Conservation (phyloP, 2,888 invertebrate genomes). For the Melieria picta region DNA sequence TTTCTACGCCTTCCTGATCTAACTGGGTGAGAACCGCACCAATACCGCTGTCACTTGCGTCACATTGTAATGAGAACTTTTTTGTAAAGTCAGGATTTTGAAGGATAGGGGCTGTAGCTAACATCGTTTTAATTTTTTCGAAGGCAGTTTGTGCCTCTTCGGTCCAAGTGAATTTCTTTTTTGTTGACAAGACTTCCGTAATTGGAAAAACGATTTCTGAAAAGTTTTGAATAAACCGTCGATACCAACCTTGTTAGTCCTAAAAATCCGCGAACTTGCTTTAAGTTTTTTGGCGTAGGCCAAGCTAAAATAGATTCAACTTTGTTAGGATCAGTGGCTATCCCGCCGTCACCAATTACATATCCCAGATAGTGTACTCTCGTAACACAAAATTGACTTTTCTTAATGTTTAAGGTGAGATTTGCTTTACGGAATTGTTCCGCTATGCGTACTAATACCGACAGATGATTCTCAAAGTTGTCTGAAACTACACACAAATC, state of each 20-base stretch:
- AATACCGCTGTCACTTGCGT: no score
- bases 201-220: neutral
- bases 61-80: no score
- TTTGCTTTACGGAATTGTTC: slow-evolving; percentile 18
- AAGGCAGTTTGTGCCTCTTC: no score
- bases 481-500: slow-evolving; percentile 6
- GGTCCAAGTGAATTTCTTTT: no score
- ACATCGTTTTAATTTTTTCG: no score
- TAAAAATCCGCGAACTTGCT: slow-evolving; percentile 43
- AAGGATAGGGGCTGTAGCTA: no score
- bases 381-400: slow-evolving; percentile 40
- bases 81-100: no score
- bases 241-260: slow-evolving; percentile 45
- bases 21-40: no score
- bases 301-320: slow-evolving; percentile 33
- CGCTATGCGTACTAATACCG: slow-evolving; percentile 7
- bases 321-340: slow-evolving; percentile 37
- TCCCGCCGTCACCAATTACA: slow-evolving; percentile 35
- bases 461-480: slow-evolving; percentile 1
- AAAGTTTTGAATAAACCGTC: slow-evolving; percentile 43
- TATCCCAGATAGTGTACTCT: slow-evolving; percentile 38
- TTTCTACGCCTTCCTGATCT: no score
- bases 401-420: slow-evolving; percentile 37
- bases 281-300: slow-evolving; percentile 40
- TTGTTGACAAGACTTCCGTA: no score